Evolutionary conservation across 2,888 invertebrate genomes (phyloP).

Genomic region (Sycophila texana): DNA sequence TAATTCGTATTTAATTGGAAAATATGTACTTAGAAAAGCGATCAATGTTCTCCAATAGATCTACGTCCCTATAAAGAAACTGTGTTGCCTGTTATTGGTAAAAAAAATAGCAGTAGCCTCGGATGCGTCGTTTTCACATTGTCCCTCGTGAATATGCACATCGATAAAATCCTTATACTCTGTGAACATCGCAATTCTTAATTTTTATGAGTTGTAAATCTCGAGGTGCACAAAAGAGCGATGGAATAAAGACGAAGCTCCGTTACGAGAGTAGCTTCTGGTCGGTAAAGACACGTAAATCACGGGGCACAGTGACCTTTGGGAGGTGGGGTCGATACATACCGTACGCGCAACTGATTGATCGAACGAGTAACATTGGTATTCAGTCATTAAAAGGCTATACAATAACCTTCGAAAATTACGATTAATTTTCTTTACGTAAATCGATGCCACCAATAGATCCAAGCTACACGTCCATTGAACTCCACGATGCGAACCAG

Average conservation of each 20-base stretch:
- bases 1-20: no score
- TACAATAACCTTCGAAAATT: no score
- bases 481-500: neutral
- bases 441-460: no score
- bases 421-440: no score
- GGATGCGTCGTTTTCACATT: slow-evolving; percentile 15
- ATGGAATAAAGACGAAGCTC: neutral
- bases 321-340: neutral
- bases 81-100: neutral
- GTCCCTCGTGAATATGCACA: neutral
- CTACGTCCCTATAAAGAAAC: no score
- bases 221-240: slow-evolving; percentile 22
- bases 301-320: neutral
- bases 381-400: no score
- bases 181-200: slow-evolving; percentile 39
- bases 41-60: no score
- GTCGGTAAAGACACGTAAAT: neutral
- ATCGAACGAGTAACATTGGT: neutral
- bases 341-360: neutral
- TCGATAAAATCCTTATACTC: slow-evolving; percentile 22
- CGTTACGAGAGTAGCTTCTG: slow-evolving; percentile 12
- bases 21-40: no score
- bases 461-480: no score
- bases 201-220: slow-evolving; percentile 30
- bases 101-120: slow-evolving; percentile 24